A percentile compares a stretch with the other conserved stretches of the same genome.
Evolutionary conservation across 2,113 vertebrate species (phyloP).

Genomic region (Salminus brasiliensis): DNA sequence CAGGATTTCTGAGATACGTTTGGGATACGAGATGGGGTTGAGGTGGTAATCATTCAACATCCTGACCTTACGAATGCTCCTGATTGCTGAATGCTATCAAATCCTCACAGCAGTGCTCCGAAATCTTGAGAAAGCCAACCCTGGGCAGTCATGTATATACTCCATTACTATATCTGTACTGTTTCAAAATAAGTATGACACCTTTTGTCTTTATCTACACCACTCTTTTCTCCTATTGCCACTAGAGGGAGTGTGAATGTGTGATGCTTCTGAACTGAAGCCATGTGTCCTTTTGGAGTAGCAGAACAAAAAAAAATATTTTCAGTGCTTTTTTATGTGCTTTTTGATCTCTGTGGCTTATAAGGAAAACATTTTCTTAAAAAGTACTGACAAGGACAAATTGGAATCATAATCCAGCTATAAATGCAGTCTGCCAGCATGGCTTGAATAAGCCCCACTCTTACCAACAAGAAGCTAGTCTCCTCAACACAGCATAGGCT

Average conservation of each 20-base stretch:
- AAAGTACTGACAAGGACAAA: slow-evolving; percentile 41
- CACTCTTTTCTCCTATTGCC: too few relatives aligned
- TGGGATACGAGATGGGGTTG: too few relatives aligned
- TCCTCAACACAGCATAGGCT: slow-evolving; percentile 1
- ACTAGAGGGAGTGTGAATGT: slow-evolving; percentile 43
- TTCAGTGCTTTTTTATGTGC: slow-evolving; percentile 17
- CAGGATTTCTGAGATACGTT: too few relatives aligned
- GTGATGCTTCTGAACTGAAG: slow-evolving; percentile 21
- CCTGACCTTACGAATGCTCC: too few relatives aligned
- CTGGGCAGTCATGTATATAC: too few relatives aligned
- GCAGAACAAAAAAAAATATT: not conserved
- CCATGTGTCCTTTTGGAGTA: slow-evolving; percentile 1
- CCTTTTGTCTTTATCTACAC: too few relatives aligned
- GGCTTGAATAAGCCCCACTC: slow-evolving; percentile 38
- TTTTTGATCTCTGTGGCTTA: not conserved
- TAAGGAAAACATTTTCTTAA: slow-evolving; percentile 7
- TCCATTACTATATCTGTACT: too few relatives aligned
- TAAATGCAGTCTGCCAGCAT: slow-evolving; percentile 33
- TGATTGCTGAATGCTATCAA: too few relatives aligned
- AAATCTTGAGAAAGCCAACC: too few relatives aligned
- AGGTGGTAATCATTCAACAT: too few relatives aligned
- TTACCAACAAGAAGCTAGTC: slow-evolving; percentile 18
- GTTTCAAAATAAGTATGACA: too few relatives aligned
- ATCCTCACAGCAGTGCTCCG: too few relatives aligned
- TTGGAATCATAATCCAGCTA: slow-evolving; percentile 40